Base-by-base conservation (phyloP, 1,140 invertebrate species). In the Vanessa tameamea region DNA sequence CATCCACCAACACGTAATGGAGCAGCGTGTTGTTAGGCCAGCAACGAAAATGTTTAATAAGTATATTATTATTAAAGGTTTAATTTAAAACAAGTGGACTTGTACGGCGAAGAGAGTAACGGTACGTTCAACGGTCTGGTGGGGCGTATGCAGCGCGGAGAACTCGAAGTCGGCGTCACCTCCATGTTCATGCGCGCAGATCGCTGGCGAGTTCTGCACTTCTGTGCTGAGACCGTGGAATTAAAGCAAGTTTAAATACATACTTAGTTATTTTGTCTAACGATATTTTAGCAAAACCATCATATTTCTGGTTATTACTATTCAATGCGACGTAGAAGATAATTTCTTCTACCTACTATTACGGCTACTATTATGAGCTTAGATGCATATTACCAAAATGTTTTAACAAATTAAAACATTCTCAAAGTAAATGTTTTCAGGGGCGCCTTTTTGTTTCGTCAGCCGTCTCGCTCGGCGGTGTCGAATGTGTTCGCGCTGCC, bases 401-500 rank as follows among this genome's bases (percentile, higher is more conserved):
- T 31, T 6, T 31, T 3, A 31, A 31, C 26, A 31, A 31, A 31
- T 31, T 31, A 31, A 1, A 31, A 31, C 26, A 31, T 31, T 31
- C 3, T 43, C 37, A 43, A 43, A 43, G 37, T 43, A 43, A 43
- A 43, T 43, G 37, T 13, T 64, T 77, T 16, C 79, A 91, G 89
- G n/a, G 82, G 84, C n/a, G 80, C 82, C 0, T 93, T 94, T 68
- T 91, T 96, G 71, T 96, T 96, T 82, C 93, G 95, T 0, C 94
- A 95, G 84, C 95, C 95, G 2, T 93, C 95, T 43, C 87, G 95
- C 23, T 95, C 95, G 0, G 94, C 94, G 0, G 94, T 96, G 16
- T 93, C 91, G 14, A 96, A 96, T 84, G 94, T 96, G 51, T 96
- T 95, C 78, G 90, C 91, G 37, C 82, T 96, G 79, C 95, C 95